Conservation (phyloP, 2,113 vertebrate genomes). For the Ifrita kowaldi region DNA sequence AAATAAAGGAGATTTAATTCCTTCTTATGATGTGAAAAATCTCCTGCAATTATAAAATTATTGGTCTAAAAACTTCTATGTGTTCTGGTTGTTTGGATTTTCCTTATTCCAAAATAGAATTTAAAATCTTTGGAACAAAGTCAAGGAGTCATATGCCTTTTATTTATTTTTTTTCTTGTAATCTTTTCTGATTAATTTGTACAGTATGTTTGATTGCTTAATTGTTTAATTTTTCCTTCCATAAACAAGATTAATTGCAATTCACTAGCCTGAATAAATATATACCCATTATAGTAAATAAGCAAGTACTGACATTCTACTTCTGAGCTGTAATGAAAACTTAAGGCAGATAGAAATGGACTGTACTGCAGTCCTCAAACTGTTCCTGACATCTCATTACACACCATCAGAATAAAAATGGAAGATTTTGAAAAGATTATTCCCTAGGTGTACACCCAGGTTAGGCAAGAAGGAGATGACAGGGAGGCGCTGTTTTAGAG, state of each 20-base stretch:
- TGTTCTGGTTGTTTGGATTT: not conserved
- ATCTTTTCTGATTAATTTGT: conserved; percentile 11
- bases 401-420: not conserved
- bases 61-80: not conserved
- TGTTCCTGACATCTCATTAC: not conserved
- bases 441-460: not conserved
- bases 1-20: not conserved
- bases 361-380: not conserved
- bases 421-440: not conserved
- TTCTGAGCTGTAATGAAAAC: not conserved
- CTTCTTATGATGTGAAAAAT: not conserved
- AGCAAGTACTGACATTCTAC: conserved; percentile 6
- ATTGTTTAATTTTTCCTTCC: conserved; percentile 53
- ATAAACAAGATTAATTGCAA: conserved; percentile 59
- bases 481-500: not conserved
- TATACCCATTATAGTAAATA: conserved; percentile 39
- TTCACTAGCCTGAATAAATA: conserved; percentile 47
- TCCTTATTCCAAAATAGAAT: not conserved
- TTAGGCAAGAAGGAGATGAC: not conserved
- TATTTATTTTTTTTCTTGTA: not conserved
- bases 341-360: not conserved
- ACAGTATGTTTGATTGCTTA: conserved; percentile 37
- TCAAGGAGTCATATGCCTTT: conserved; percentile 19
- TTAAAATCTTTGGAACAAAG: conserved; percentile 11
- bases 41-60: not conserved